Conservation (phyloP, 2,797 vertebrate genomes). For the Aphelocoma californica region DNA sequence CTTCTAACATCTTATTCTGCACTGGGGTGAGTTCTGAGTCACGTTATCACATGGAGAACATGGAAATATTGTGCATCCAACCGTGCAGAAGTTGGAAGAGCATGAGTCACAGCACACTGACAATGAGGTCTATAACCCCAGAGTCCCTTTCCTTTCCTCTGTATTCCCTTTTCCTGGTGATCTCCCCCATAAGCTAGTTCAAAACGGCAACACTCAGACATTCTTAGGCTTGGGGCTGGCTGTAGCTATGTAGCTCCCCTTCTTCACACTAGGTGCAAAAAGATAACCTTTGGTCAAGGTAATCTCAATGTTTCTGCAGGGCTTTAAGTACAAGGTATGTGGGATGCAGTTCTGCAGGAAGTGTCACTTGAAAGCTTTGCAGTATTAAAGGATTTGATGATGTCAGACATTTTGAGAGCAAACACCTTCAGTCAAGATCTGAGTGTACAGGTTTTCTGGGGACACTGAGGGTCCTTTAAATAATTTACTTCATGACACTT, state of each 20-base stretch:
- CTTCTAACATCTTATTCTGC: not conserved
- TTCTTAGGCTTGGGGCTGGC: not conserved
- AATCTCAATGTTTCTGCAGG: not conserved
- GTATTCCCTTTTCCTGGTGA: not conserved
- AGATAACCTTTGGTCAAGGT: not conserved
- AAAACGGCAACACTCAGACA: not conserved
- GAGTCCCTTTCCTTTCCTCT: not conserved
- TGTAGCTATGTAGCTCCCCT: not conserved
- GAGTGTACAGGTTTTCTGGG: not conserved
- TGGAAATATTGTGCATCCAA: not conserved
- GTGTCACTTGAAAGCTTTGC: not conserved
- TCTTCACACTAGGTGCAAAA: not conserved
- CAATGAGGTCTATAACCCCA: not conserved
- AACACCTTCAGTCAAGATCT: not conserved
- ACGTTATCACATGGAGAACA: not conserved
- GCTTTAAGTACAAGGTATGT: not conserved
- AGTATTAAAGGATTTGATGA: not conserved
- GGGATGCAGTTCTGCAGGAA: not conserved
- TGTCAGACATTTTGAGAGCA: not conserved
- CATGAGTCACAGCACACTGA: not conserved
- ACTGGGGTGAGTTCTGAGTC: not conserved
- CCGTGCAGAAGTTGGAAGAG: rapidly evolving
- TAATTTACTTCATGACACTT: not conserved
- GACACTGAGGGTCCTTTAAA: not conserved
- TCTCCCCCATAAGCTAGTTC: not conserved